These are phyloP conservation scores for Poeciliopsis infans DNA, from an alignment of 2,797 vertebrate genomes.

Conservation along the genomic window DNA sequence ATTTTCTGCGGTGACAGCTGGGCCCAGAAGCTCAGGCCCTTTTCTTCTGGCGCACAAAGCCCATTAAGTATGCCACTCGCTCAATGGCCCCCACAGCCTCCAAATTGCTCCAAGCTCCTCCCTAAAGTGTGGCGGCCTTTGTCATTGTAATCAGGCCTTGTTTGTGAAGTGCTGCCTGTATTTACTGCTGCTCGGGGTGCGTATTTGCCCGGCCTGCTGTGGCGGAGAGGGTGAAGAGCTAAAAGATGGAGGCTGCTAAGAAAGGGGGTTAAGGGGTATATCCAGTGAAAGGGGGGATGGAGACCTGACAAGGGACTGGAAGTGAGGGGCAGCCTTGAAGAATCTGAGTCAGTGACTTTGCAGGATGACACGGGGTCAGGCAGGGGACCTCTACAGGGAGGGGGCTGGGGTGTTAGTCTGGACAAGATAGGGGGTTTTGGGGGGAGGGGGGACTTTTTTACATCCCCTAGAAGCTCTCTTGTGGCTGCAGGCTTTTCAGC, in stretches of 20 bases:
- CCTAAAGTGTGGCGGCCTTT: constrained; percentile 95
- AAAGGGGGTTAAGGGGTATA: too few species aligned
- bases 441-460: constrained; percentile 19
- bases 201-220: constrained; percentile 80
- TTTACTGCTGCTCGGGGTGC: constrained; percentile 80
- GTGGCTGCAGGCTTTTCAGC: constrained; percentile 17
- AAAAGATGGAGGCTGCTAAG: constrained; percentile 8
- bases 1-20: constrained; percentile 91
- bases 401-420: constrained; percentile 38
- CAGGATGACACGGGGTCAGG: constrained; percentile 39
- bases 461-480: constrained; percentile 24
- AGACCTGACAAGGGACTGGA: constrained; percentile 12
- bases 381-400: neutral
- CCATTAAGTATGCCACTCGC: constrained; percentile 91
- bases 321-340: constrained; percentile 36
- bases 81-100: constrained; percentile 87
- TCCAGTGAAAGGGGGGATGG: neutral
- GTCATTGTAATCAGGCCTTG: constrained; percentile 91
- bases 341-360: constrained; percentile 56
- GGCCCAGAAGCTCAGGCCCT: constrained; percentile 85
- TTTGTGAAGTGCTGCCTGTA: constrained; percentile 84
- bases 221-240: constrained; percentile 21
- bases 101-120: constrained; percentile 88
- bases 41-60: constrained; percentile 88
- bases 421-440: neutral